A percentile compares a stretch with the other conserved stretches of the same genome.
phyloP scores from a whole-genome alignment of 2,888 invertebrate genomes.

The Digitonthophagus gazella region DNA sequence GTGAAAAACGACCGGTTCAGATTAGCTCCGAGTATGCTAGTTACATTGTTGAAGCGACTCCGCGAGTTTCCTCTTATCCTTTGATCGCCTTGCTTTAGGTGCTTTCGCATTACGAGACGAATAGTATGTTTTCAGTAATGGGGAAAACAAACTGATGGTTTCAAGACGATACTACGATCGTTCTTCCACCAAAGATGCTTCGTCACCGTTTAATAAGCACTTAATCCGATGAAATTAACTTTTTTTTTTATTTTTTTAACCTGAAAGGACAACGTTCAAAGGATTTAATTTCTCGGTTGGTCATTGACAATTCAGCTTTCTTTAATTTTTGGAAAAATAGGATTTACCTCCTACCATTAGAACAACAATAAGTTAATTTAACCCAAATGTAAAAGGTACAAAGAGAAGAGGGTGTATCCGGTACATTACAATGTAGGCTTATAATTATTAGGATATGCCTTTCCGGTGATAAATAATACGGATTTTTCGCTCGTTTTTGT shows the following conservation, averaged over 20 bases:
- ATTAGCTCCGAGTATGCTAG: neutral
- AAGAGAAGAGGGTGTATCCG: neutral
- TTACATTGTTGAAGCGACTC: neutral
- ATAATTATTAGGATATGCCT: neutral
- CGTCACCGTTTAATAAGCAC: conserved; percentile 4
- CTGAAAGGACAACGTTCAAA: conserved; percentile 4
- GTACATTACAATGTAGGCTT: neutral
- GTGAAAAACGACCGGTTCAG: neutral
- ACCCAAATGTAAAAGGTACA: neutral
- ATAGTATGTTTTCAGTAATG: neutral
- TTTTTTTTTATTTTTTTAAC: conserved; percentile 3
- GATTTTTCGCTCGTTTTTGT: neutral
- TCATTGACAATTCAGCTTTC: neutral
- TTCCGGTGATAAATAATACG: neutral
- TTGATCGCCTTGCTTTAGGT: neutral
- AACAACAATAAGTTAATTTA: neutral
- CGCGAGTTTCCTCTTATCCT: neutral
- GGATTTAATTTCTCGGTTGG: neutral
- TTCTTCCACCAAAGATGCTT: neutral
- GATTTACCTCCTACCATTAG: neutral
- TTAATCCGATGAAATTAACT: conserved; percentile 16
- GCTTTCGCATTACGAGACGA: neutral
- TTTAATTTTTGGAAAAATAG: neutral
- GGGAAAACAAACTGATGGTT: neutral
- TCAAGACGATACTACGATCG: neutral